phyloP scores from a whole-genome alignment of 2,113 vertebrate species.

The Gymnocephalus cernua region DNA sequence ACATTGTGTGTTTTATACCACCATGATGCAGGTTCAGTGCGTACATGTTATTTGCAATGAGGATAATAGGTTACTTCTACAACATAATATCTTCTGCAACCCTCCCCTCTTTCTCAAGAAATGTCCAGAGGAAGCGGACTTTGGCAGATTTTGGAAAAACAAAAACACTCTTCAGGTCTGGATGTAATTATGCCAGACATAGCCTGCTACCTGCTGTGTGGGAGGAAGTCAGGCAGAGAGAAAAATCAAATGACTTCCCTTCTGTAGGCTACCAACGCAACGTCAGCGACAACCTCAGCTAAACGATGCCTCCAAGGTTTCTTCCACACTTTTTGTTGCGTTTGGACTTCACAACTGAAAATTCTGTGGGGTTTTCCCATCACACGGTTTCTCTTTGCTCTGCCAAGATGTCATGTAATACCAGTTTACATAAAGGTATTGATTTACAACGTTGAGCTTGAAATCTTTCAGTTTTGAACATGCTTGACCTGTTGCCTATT shows the following conservation, averaged over 20 bases:
- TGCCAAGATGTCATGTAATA: slow-evolving; percentile 18
- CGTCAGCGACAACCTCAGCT: slow-evolving; percentile 15
- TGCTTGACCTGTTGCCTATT: not conserved
- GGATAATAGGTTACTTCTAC: not conserved
- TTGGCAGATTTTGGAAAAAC: slow-evolving; percentile 53
- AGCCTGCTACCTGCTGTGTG: slow-evolving; percentile 76
- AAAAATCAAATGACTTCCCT: slow-evolving; percentile 69
- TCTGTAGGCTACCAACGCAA: slow-evolving; percentile 37
- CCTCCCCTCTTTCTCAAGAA: slow-evolving; percentile 19
- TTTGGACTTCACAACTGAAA: not conserved
- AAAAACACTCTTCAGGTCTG: slow-evolving; percentile 59
- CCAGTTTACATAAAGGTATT: not conserved
- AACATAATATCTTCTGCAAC: slow-evolving; percentile 28
- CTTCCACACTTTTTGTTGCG: not conserved
- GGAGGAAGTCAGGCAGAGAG: slow-evolving; percentile 68
- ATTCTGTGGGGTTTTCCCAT: not conserved
- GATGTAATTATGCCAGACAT: slow-evolving; percentile 72
- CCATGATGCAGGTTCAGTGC: not conserved
- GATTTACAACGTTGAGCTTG: slow-evolving; percentile 24
- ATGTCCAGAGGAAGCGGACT: slow-evolving; percentile 27
- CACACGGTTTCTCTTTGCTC: not conserved
- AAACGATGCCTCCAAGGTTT: slow-evolving; percentile 10
- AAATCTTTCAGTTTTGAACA: slow-evolving; percentile 10
- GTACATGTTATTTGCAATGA: not conserved
- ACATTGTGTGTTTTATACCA: not conserved